Evolutionary conservation across 1,140 invertebrate species (phyloP).

Genomic region (Drosophila sproati): DNA sequence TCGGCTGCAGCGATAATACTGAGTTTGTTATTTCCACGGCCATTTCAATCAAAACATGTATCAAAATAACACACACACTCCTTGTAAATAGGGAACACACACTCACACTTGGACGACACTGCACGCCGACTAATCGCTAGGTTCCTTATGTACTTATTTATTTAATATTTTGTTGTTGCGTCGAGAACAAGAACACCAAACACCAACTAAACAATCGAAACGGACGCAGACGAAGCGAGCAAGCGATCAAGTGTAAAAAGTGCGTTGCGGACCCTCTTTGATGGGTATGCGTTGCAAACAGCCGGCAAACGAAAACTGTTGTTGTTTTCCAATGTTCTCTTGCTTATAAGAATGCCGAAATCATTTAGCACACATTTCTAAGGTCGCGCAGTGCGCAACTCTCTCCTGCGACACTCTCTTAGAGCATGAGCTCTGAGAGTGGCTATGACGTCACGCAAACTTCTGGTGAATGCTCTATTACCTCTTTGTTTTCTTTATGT

Average conservation of each 20-base stretch:
- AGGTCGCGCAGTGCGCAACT: conserved; percentile 19
- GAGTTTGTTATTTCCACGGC: conserved; percentile 40
- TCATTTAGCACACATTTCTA: not conserved
- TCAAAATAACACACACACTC: conserved; percentile 3
- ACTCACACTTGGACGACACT: not conserved
- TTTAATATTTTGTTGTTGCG: conserved; percentile 27
- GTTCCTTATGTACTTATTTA: conserved; percentile 19
- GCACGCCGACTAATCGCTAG: not conserved
- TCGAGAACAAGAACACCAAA: conserved; percentile 9
- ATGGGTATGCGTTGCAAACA: conserved; percentile 46
- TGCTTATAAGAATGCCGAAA: conserved; percentile 48
- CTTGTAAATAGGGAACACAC: conserved; percentile 14
- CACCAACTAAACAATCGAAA: conserved; percentile 14
- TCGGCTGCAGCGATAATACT: conserved; percentile 63
- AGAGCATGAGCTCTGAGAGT: conserved; percentile 1
- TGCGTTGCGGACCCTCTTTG: conserved; percentile 19
- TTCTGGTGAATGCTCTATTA: too few relatives aligned
- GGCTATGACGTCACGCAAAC: conserved; percentile 17
- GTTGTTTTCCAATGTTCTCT: conserved; percentile 40
- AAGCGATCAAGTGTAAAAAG: conserved; percentile 20
- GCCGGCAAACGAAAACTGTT: conserved; percentile 53
- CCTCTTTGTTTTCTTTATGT: not conserved
- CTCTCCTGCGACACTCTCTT: not conserved
- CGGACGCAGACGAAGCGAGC: conserved; percentile 6
- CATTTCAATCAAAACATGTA: conserved; percentile 24